Conservation (phyloP, 1,140 invertebrate species). For the Triops cancriformis region DNA sequence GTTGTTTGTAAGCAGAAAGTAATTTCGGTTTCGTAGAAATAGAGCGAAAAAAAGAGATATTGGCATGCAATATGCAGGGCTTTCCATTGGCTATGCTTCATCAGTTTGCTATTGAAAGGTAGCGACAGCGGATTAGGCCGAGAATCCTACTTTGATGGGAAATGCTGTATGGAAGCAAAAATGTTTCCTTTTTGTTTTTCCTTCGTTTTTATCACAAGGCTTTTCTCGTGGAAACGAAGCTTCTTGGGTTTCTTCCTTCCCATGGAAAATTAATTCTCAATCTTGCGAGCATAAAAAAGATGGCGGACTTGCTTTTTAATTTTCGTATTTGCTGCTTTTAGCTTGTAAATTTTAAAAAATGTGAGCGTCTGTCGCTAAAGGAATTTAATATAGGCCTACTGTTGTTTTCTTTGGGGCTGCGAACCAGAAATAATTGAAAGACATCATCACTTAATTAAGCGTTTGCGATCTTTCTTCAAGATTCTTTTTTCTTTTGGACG, state of each 20-base stretch:
- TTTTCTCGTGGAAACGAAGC: neutral
- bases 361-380: too few relatives aligned
- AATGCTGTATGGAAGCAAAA: neutral
- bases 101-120: neutral
- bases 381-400: too few relatives aligned
- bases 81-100: neutral
- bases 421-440: too few relatives aligned
- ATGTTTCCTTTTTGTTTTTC: neutral
- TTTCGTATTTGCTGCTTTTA: too few relatives aligned
- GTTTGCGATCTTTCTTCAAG: neutral
- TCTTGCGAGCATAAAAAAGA: too few relatives aligned
- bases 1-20: too few relatives aligned
- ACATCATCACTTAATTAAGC: too few relatives aligned
- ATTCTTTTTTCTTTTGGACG: neutral
- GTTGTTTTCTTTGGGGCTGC: too few relatives aligned
- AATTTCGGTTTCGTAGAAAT: neutral
- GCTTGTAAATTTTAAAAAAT: too few relatives aligned
- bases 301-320: too few relatives aligned
- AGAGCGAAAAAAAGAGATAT: neutral
- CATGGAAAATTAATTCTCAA: neutral
- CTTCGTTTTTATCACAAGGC: neutral
- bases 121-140: neutral
- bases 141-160: neutral
- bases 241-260: neutral
- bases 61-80: constrained; percentile 4